Base-by-base conservation (phyloP, 2,113 vertebrate genomes). In the Lonchura striata region DNA sequence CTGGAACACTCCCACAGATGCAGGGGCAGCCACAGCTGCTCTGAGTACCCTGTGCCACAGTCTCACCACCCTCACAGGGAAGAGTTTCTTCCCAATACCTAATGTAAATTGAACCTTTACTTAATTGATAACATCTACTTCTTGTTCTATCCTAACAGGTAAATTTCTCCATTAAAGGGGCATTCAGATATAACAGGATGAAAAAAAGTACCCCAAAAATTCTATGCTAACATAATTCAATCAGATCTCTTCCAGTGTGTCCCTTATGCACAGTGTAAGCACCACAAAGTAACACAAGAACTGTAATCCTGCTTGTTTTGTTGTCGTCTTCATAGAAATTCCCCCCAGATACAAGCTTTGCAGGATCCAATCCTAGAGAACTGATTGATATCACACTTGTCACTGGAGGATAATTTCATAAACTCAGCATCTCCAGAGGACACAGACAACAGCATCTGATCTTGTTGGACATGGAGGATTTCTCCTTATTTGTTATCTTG, bases 141-240 rank as follows among this genome's bases (percentile, higher is more conserved):
- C 56, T 61, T 42, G 47, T 63, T 41, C 63, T 33, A 37, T 15
- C 21, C 25, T 12, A 61, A 61, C n/a, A 76, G 25, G 15, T 6
- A 61, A 54, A 16, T 30, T 69, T 68, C 47, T 76, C 35, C 0
- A 0, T 37, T 37, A 69, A 60, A 61, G 31, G 47, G n/a, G 21
- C 10, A 23, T 33, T 69, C 41, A 39, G 23, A 65, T 37, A 42
- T 15, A 76, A 35, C 1, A 68, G 15, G 16, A 56, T 41, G 37
- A 47, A 56, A 41, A 15, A 24, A 11, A 33, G 28, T 2, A 17
- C 1, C 21, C n/a, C 54, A 33, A 27, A 41, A 68, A 44, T 9
- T 15, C 35, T 3, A 2, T 4, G 1, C n/a, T 61, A 37, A 12
- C 1, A 1, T 27, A n/a, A 60, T 44, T 70, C 39, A 61, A 28